A percentile compares a stretch with the other conserved stretches of the same genome.
phyloP scores from a whole-genome alignment of 2,113 vertebrate species.

The Rhynchopsitta pachyrhyncha region DNA sequence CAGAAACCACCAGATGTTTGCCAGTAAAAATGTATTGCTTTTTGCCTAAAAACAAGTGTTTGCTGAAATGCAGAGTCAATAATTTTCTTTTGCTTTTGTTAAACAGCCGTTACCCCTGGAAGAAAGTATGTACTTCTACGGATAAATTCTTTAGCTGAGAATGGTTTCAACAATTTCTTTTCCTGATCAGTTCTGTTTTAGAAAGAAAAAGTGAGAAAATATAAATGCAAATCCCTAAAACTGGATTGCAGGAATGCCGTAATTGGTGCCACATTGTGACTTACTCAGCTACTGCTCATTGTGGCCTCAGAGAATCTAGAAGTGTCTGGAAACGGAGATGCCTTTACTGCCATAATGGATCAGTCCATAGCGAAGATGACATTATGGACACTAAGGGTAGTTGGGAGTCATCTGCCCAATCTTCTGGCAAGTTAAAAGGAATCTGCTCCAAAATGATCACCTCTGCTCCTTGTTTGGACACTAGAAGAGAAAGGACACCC shows the following conservation, averaged over 20 bases:
- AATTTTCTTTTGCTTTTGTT: neutral
- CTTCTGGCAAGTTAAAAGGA: neutral
- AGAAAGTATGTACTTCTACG: neutral
- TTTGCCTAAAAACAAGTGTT: neutral
- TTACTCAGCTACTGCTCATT: neutral
- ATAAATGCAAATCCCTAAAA: neutral
- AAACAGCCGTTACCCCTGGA: rapidly evolving
- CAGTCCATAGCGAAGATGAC: rapidly evolving
- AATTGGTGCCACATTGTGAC: neutral
- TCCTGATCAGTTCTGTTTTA: neutral
- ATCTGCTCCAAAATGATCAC: neutral
- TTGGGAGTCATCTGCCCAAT: neutral
- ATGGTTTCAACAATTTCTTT: neutral
- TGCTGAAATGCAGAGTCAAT: neutral
- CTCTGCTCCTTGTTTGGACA: neutral
- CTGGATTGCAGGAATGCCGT: neutral
- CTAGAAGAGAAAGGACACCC: neutral
- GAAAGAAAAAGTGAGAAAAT: neutral
- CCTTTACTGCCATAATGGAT: neutral
- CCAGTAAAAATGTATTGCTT: neutral
- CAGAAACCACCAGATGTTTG: neutral
- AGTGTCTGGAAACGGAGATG: neutral
- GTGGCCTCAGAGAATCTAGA: neutral
- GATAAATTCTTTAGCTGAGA: neutral
- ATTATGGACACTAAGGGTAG: neutral